Conservation (phyloP, 2,888 invertebrate genomes). For the Halocaridina rubra region DNA sequence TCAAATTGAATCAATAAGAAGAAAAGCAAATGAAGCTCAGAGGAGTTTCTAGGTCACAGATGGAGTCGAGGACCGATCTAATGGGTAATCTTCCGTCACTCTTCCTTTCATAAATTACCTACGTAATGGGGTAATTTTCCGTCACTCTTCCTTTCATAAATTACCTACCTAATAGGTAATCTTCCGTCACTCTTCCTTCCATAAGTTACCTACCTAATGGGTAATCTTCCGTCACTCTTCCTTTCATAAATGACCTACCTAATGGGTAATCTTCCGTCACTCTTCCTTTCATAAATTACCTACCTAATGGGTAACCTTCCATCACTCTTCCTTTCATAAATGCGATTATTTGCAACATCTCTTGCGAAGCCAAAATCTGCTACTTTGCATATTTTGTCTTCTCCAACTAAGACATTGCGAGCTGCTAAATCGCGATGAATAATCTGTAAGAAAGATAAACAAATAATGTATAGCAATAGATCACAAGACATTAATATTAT, state of each 20-base stretch:
- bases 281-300: too few relatives aligned
- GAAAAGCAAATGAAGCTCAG: too few relatives aligned
- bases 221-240: neutral
- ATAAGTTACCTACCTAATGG: neutral
- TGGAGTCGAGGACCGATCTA: slow-evolving; percentile 67
- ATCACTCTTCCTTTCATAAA: slow-evolving; percentile 70
- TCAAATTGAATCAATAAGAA: too few relatives aligned
- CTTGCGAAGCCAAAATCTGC: slow-evolving; percentile 95
- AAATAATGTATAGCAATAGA: too few relatives aligned
- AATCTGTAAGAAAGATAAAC: too few relatives aligned
- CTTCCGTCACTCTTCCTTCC: slow-evolving; percentile 66
- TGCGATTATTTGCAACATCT: slow-evolving; percentile 82
- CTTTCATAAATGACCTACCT: too few relatives aligned
- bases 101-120: slow-evolving; percentile 68
- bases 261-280: too few relatives aligned
- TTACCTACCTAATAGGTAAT: too few relatives aligned
- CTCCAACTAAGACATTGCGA: slow-evolving; percentile 86
- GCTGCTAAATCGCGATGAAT: slow-evolving; percentile 93
- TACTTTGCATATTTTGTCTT: slow-evolving; percentile 89
- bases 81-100: slow-evolving; percentile 68
- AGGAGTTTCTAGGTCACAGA: too few relatives aligned
- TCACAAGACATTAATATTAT: too few relatives aligned
- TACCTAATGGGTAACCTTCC: slow-evolving; percentile 68
- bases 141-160: neutral
- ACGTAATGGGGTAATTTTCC: neutral